Evolutionary conservation across 2,888 invertebrate species (phyloP), one percentile per base, ranked within the genome.

Genomic region (Ennomos erosarius): DNA sequence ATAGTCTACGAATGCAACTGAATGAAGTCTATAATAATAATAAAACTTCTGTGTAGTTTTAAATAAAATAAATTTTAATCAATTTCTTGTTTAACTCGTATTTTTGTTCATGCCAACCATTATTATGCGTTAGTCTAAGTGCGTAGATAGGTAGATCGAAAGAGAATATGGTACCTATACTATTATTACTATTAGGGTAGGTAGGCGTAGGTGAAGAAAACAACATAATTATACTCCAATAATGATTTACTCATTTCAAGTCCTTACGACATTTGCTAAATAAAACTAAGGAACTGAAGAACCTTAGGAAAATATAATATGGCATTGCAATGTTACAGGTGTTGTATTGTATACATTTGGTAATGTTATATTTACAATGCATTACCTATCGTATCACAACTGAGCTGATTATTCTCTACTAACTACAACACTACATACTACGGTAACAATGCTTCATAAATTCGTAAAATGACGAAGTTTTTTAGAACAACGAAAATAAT

Each of bases 371-470:
- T 73, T 63, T 76, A 79, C 76, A 80, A 78, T 76, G 78, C 74
- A 58, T 69, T 73, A 55, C 57, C 58, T 75, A 75, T 72, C 70
- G 71, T 76, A 81, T 83, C 79, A 79, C 81, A 84, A 81, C 78
- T 75, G 77, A 36, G 71, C 69, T 70, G 74, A 70, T 73, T 70
- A 73, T 73, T 75, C 59, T 71, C 80, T 83, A 83, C 75, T 58
- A 64, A 71, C 82, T 84, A 85, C 68, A 68, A 51, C 57, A 74
- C 85, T 89, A 89, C 79, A 79, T 69, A 87, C 88, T 90, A 90
- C 82, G 81, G 84, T 87, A 88, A 87, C 88, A 88, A 84, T 86
- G 76, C 80, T 81, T 82, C 81, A 87, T 90, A 89, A 90, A 90
- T 90, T 89, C 89, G 88, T 88, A 79, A 80, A 83, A 84, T 82